These are phyloP conservation scores for Thyatira batis DNA, from an alignment of 2,888 invertebrate genomes.

Conservation along the genomic window DNA sequence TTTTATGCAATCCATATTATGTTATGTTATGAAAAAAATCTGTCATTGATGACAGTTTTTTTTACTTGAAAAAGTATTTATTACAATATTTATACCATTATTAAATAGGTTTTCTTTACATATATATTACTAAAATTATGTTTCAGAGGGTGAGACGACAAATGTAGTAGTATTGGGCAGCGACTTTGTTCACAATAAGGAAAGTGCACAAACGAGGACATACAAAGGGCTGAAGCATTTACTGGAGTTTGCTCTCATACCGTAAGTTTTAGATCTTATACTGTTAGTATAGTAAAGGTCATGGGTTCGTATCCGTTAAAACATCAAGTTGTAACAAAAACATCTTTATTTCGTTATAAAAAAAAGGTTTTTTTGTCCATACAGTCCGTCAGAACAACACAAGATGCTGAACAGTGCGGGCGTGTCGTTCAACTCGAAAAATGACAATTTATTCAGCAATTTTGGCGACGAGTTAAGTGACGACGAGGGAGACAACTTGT, in stretches of 20 bases:
- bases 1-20: too few species aligned
- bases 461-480: conserved; percentile 25
- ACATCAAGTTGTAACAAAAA: too few species aligned
- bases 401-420: background rate
- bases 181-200: conserved; percentile 45
- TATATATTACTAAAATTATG: background rate
- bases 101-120: too few species aligned
- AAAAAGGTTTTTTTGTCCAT: background rate
- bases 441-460: background rate
- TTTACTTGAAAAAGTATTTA: too few species aligned
- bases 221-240: conserved; percentile 55
- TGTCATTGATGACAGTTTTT: too few species aligned
- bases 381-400: background rate
- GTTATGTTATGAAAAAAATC: too few species aligned
- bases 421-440: background rate
- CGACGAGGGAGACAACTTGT: conserved; percentile 36
- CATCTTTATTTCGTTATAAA: too few species aligned
- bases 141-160: conserved; percentile 49
- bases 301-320: too few species aligned
- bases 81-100: too few species aligned
- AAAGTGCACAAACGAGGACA: conserved; percentile 45
- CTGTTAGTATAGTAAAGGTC: background rate
- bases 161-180: conserved; percentile 59
- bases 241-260: conserved; percentile 46
- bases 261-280: conserved; percentile 44